Evolutionary conservation across 2,888 invertebrate species (phyloP), one percentile per base, ranked within the genome.

Genomic region (Myopa tessellatipennis): DNA sequence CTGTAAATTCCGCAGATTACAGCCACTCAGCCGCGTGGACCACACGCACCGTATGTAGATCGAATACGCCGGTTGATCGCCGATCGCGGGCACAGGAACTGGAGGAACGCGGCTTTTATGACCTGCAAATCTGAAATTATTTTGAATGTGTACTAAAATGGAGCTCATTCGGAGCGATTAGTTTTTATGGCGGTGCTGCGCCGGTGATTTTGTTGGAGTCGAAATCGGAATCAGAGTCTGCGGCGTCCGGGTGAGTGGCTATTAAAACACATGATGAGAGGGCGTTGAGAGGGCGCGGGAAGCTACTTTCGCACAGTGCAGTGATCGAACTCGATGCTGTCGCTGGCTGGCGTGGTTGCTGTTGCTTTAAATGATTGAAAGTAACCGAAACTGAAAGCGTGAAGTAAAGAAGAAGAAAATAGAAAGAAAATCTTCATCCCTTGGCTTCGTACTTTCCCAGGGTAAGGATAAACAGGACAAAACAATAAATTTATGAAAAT

Each of bases 51-150:
- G 60, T 60, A 60, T 38, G 71, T 60, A n/a, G 58, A 60, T 40
- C 55, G 70, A 45, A 16, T 71, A 12, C n/a, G 63, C 12, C 40
- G n/a, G 36, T 8, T 65, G 38, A 34, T 65, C 12, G 65, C 65
- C 10, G 38, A 65, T 63, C 45, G 65, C 65, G 50, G 63, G 52
- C 73, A 58, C 50, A 52, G 63, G 52, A 65, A 74, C 52, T 74
- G 74, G n/a, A 45, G 63, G 63, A 74, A 50, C 34, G 45, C 63
- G 50, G 50, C 52, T 63, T 74, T 74, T 74, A 74, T 65, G 52
- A 50, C 74, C 74, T 74, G 74, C 74, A 74, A 74, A 74, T 74
- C 74, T 74, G 52, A 74, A 74, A 74, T 74, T 74, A 74, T 74
- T 74, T 65, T 65, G 63, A 74, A 74, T 65, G 74, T 74, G 74